phyloP scores from a whole-genome alignment of 2,888 invertebrate genomes.

The Arge pagana region DNA sequence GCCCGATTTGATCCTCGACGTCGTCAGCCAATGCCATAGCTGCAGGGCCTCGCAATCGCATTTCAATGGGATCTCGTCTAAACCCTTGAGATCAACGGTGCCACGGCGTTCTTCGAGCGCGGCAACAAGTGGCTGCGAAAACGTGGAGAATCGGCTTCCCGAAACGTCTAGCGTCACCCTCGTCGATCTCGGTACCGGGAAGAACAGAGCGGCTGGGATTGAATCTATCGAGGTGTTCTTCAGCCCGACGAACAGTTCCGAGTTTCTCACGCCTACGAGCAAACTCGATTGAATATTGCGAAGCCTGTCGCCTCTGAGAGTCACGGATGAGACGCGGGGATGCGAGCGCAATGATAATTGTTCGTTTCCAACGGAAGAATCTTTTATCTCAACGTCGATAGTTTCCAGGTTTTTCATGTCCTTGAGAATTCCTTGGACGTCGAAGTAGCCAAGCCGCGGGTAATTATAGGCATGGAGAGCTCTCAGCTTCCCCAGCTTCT shows the following conservation, averaged over 20 bases:
- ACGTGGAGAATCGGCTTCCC: conserved; percentile 75
- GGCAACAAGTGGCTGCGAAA: conserved; percentile 78
- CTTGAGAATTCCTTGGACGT: conserved; percentile 83
- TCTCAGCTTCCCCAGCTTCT: conserved; percentile 71
- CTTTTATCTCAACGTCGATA: conserved; percentile 86
- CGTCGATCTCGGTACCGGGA: conserved; percentile 86
- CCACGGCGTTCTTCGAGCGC: conserved; percentile 82
- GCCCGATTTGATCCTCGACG: conserved; percentile 49
- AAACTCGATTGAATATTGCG: conserved; percentile 82
- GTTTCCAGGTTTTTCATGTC: conserved; percentile 74
- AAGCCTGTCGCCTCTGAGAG: conserved; percentile 75
- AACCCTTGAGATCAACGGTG: conserved; percentile 73
- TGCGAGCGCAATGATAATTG: conserved; percentile 80
- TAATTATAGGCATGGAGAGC: conserved; percentile 74
- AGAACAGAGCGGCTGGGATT: conserved; percentile 81
- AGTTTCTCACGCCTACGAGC: conserved; percentile 79
- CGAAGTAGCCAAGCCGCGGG: conserved; percentile 81
- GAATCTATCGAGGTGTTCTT: conserved; percentile 79
- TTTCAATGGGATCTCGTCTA: conserved; percentile 78
- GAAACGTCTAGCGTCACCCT: conserved; percentile 77
- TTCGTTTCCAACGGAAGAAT: conserved; percentile 78
- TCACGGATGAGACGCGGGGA: conserved; percentile 75
- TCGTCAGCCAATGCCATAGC: conserved; percentile 77
- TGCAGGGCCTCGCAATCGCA: conserved; percentile 86
- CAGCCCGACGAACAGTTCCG: conserved; percentile 72